Evolutionary conservation across 2,113 vertebrate genomes (phyloP), one percentile per base, ranked within the genome.

Genomic region (Myiozetetes cayanensis): DNA sequence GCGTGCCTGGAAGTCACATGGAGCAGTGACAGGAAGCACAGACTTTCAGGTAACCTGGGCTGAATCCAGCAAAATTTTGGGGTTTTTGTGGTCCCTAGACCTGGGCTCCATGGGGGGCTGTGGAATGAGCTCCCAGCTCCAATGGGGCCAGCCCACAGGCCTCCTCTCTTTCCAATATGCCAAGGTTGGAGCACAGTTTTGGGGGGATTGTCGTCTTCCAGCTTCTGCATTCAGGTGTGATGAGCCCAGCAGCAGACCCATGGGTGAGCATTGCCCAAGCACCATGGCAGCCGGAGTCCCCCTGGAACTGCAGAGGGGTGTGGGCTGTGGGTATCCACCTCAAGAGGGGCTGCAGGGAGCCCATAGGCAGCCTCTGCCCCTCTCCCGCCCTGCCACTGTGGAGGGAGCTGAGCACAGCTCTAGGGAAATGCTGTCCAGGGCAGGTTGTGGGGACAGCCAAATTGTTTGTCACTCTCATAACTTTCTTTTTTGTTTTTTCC

Each of bases 321-420:
- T 0, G 23, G 17, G 17, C 31, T 35, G 12, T 5, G 18, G 53
- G 27, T 10, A 12, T 5, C 27, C 46, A 16, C 17, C 25, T 22
- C 3, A 1, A 0, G 2, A 46, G 28, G 35, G 30, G 18, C 49
- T 52, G 31, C 0, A 3, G 49, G 47, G n/a, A 30, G 4, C 16
- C 22, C 35, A 27, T 43, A 22, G 14, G 4, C 72, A 70, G 31
- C 47, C 52, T 47, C 44, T 80, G 66, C 39, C 59, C 30, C 52
- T 44, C 47, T 44, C 3, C 24, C 10, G 4, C 13, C 3, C 33
- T 41, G 53, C 23, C 46, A 5, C 0, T 33, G 56, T 1, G 4
- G 75, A 53, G 43, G 52, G 17, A 46, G 6, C 8, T 1, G 5
- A 72, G n/a, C 33, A 35, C 8, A 61, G 50, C 52, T 55, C 0